Evolutionary conservation across 2,888 invertebrate species (phyloP), one percentile per base, ranked within the genome.

Genomic region (Drosophila tanythrix): DNA sequence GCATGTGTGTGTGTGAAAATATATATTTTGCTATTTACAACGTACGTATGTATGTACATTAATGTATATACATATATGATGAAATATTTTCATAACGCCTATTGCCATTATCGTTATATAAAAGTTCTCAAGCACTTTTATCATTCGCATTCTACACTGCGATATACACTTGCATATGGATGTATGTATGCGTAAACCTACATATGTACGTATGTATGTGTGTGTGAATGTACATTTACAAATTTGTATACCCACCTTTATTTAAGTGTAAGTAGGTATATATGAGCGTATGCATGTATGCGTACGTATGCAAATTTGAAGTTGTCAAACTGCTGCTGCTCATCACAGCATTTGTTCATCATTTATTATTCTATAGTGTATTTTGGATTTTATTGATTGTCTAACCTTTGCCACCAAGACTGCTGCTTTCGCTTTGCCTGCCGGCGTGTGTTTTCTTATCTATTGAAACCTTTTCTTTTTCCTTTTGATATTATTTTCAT

Each of bases 361-460:
- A 76, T 53, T 66, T 66, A 29, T 43, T 50, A 46, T 53, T 67
- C 51, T 38, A 38, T 25, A 38, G n/a, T 25, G n/a, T 15, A 21
- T 43, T 51, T 48, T 55, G 56, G 50, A 21, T 60, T 68, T 70
- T 83, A 83, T 83, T 83, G 86, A 85, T 85, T 81, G 63, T 70
- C 60, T 70, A 76, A 79, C 85, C 83, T 79, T 73, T 65, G 61
- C 43, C 51, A 64, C 52, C 38, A 25, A 48, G 29, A 33, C 29
- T 10, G 13, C 59, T 36, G 27, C 29, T 43, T 59, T 61, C 35
- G 11, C 58, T 31, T 59, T 65, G 67, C 81, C 77, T 67, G 65
- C 77, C 80, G 83, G 83, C 57, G 43, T 50, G 52, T 63, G 67
- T 68, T 82, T 73, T 85, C 60, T 52, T 80, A 73, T 76, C 68